Evolutionary conservation across 2,113 vertebrate genomes (phyloP), one percentile per base, ranked within the genome.

Genomic region (Dendropsophus ebraccatus): DNA sequence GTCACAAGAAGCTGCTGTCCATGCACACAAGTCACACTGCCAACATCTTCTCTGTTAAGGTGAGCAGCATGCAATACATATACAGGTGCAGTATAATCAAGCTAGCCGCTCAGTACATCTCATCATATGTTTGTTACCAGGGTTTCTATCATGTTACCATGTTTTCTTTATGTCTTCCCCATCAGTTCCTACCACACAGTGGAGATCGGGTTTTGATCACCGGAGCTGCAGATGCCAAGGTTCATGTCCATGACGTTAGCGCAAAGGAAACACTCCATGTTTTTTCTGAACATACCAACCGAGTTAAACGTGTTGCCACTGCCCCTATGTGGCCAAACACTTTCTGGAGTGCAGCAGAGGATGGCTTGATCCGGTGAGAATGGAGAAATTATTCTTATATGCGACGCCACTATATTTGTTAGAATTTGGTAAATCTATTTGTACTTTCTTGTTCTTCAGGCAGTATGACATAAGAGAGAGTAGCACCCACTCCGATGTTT

Each of bases 11-110:
- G 90, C 96, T 99, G 69, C 96, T 97, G 77, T 97, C 96, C 93
- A 99, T 99, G 98, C 98, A 99, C 90, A 99, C 98, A 0, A 98
- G 98, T 58, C 98, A 99, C 75, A 96, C 98, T 5, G 98, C 98
- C 87, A 99, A 99, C 92, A 99, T 99, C 91, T 99, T 99, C 89
- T 99, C 98, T 83, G 98, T 99, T 50, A 99, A 99, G 97, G 98
- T 99, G 90, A 90, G 87, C 72, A 56, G 50, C 17, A 65, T 41
- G 21, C 32, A n/a, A 25, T 49, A n/a, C 47, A 75, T 25, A 25
- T 11, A 49, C 11, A n/a, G 21, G n/a, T n/a, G n/a, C n/a, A n/a
- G n/a, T n/a, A n/a, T n/a, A n/a, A n/a, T n/a, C n/a, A n/a, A n/a
- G n/a, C n/a, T n/a, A n/a, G n/a, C n/a, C n/a, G n/a, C n/a, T n/a